These are phyloP conservation scores for Ibycter americanus DNA, from an alignment of 2,797 vertebrate species.

Conservation along the genomic window DNA sequence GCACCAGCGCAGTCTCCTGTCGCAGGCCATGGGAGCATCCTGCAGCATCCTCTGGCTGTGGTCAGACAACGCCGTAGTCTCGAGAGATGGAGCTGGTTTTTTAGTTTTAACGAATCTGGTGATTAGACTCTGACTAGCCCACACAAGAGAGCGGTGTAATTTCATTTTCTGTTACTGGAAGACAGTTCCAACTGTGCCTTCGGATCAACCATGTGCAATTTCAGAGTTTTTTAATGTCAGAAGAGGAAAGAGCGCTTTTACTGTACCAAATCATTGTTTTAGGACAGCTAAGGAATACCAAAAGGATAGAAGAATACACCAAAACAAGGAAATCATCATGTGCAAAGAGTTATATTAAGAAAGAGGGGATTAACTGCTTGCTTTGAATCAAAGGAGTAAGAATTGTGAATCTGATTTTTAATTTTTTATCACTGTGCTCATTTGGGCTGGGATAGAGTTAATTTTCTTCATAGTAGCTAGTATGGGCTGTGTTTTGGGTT, in stretches of 20 bases:
- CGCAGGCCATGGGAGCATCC: neutral
- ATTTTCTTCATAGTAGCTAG: too few relatives aligned
- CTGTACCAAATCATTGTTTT: neutral
- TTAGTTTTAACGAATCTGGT: neutral
- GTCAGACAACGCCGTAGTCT: neutral
- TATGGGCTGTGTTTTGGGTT: too few relatives aligned
- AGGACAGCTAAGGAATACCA: neutral
- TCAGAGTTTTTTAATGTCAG: neutral
- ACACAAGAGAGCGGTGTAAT: neutral
- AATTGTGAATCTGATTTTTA: neutral
- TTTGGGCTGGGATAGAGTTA: too few relatives aligned
- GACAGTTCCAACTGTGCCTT: neutral
- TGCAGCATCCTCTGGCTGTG: neutral
- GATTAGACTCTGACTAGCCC: neutral
- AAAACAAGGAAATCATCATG: neutral
- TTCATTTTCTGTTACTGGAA: neutral
- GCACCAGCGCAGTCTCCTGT: neutral
- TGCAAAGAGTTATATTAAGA: neutral
- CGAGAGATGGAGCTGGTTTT: neutral
- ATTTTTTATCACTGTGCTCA: neutral
- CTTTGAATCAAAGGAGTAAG: neutral
- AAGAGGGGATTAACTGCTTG: neutral
- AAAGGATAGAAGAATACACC: neutral
- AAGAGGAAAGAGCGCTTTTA: neutral
- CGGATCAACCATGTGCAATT: neutral